Percentiles rank a stretch among this genome's conserved stretches.
These are phyloP conservation scores for Pampus argenteus DNA, from an alignment of 2,797 vertebrate genomes.

Conservation along the genomic window DNA sequence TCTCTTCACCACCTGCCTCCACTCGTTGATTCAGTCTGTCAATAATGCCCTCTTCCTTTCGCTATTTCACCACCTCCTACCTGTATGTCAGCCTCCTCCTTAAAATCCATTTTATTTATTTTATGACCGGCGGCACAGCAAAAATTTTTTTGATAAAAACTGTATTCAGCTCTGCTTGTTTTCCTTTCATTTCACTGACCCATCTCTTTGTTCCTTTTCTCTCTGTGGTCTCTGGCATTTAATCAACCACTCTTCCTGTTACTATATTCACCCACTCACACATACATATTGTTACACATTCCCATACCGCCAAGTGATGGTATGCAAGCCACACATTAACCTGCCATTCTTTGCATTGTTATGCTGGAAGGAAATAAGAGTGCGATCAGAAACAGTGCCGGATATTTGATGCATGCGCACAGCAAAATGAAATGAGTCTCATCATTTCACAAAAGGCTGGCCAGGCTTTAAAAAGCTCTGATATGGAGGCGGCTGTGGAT, in stretches of 20 bases:
- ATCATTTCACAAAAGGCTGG: slow-evolving; percentile 32
- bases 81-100: slow-evolving; percentile 26
- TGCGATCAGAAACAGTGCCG: slow-evolving; percentile 25
- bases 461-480: slow-evolving; percentile 30
- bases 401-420: slow-evolving; percentile 52
- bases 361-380: slow-evolving; percentile 26
- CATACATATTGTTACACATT: background rate
- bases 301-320: background rate
- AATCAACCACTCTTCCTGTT: slow-evolving; percentile 35
- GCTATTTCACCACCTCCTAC: slow-evolving; percentile 12
- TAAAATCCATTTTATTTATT: slow-evolving; percentile 37
- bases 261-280: slow-evolving; percentile 7
- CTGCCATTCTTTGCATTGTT: background rate
- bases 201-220: slow-evolving; percentile 22
- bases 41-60: slow-evolving; percentile 25
- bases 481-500: slow-evolving; percentile 20
- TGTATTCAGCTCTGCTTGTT: slow-evolving; percentile 8
- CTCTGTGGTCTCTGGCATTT: slow-evolving; percentile 30
- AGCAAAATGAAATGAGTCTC: slow-evolving; percentile 37
- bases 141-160: slow-evolving; percentile 47
- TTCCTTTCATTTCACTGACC: slow-evolving; percentile 18
- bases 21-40: slow-evolving; percentile 28
- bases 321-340: background rate
- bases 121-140: slow-evolving; percentile 27
- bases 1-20: slow-evolving; percentile 41